Evolutionary conservation across 2,797 vertebrate species (phyloP).

Genomic region (Smutsia temminckii): DNA sequence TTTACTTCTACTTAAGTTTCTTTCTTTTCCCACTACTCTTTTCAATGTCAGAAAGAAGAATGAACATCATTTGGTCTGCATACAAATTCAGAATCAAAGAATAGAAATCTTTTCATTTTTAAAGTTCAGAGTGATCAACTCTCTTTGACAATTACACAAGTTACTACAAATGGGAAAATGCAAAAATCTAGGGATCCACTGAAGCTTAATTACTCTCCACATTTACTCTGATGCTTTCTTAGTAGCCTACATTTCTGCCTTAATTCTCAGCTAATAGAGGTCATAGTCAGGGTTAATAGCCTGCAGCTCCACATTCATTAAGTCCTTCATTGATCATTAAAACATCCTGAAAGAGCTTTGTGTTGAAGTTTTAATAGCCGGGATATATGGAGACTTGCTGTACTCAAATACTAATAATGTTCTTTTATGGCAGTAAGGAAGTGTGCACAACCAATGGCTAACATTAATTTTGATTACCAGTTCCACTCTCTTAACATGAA

Average conservation of each 20-base stretch:
- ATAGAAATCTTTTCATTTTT: slow-evolving; percentile 41
- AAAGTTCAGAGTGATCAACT: slow-evolving; percentile 55
- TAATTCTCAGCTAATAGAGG: slow-evolving; percentile 80
- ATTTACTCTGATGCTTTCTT: slow-evolving; percentile 70
- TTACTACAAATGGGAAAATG: slow-evolving; percentile 58
- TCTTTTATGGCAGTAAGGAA: slow-evolving; percentile 58
- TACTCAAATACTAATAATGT: slow-evolving; percentile 73
- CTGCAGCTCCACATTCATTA: slow-evolving; percentile 80
- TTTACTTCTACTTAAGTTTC: background rate
- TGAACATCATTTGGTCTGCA: background rate
- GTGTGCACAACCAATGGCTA: slow-evolving; percentile 55
- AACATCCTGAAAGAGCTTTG: slow-evolving; percentile 76
- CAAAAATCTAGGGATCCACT: slow-evolving; percentile 51
- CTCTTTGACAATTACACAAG: slow-evolving; percentile 36
- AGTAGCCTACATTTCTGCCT: slow-evolving; percentile 67
- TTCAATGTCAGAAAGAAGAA: background rate
- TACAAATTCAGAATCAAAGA: slow-evolving; percentile 54
- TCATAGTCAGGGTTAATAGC: slow-evolving; percentile 82
- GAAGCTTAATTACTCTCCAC: slow-evolving; percentile 74
- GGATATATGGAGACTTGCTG: slow-evolving; percentile 68
- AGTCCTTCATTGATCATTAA: slow-evolving; percentile 81
- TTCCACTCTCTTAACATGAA: slow-evolving; percentile 52
- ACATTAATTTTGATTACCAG: slow-evolving; percentile 65
- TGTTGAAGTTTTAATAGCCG: slow-evolving; percentile 76
- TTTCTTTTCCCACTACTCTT: background rate